A percentile compares a stretch with the other conserved stretches of the same genome.
phyloP scores from a whole-genome alignment of 1,140 invertebrate genomes.

The Drosophila pseudoananassae region DNA sequence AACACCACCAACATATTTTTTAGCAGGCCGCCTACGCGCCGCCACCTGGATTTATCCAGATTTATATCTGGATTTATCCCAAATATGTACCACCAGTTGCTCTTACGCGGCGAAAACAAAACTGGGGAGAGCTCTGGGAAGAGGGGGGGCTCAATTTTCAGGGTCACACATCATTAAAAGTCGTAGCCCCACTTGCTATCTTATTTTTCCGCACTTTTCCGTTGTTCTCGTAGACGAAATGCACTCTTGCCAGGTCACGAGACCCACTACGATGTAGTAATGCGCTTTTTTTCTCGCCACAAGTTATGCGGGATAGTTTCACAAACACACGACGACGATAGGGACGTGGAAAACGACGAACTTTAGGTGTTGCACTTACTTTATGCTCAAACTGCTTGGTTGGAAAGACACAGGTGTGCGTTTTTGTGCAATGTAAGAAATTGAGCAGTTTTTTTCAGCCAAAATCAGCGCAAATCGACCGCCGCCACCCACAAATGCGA shows the following conservation, averaged over 20 bases:
- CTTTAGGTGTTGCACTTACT: constrained; percentile 55
- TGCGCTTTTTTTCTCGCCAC: constrained; percentile 15
- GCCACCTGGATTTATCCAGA: constrained; percentile 21
- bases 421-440: constrained; percentile 56
- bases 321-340: constrained; percentile 17
- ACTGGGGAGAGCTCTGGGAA: neutral
- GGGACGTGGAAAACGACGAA: constrained; percentile 1
- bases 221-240: neutral
- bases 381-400: constrained; percentile 41
- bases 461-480: constrained; percentile 67
- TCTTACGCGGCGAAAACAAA: neutral
- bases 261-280: constrained; percentile 42
- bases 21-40: neutral
- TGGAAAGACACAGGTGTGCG: constrained; percentile 40
- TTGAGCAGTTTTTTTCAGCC: constrained; percentile 40
- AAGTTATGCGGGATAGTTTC: constrained; percentile 31
- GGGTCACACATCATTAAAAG: constrained; percentile 55
- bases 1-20: constrained; percentile 59
- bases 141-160: constrained; percentile 46
- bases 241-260: constrained; percentile 51
- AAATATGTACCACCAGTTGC: constrained; percentile 5
- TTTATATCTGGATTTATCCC: constrained; percentile 12
- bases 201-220: constrained; percentile 18
- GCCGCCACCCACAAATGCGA: constrained; percentile 72
- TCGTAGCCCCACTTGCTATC: constrained; percentile 31